Evolutionary conservation across 2,113 vertebrate species (phyloP).

Genomic region (Corvus hawaiiensis): DNA sequence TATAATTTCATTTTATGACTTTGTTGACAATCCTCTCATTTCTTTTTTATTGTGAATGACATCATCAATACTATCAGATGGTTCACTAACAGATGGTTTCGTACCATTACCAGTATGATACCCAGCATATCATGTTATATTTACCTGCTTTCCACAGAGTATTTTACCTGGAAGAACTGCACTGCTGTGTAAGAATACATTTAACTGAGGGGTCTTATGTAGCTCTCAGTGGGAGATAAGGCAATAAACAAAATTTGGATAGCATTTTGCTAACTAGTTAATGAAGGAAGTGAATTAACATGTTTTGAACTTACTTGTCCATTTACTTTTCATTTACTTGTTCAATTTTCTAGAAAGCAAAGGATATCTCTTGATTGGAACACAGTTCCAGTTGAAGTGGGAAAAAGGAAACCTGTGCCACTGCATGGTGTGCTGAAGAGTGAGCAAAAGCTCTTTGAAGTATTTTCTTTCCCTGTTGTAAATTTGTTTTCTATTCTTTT

Average conservation of each 20-base stretch:
- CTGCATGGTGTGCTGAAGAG: not conserved
- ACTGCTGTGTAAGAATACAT: not conserved
- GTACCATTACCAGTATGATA: not conserved
- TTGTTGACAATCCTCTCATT: not conserved
- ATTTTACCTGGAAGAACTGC: not conserved
- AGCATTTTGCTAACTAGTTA: not conserved
- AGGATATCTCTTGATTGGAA: not conserved
- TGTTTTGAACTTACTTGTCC: not conserved
- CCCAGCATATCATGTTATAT: not conserved
- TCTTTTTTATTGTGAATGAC: constrained; percentile 4
- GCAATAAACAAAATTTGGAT: not conserved
- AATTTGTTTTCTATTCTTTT: not conserved
- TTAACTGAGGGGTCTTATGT: not conserved
- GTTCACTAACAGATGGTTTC: not conserved
- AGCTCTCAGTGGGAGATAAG: not conserved
- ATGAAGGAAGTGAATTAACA: not conserved
- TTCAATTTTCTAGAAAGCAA: not conserved
- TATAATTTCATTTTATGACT: not conserved
- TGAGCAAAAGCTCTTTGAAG: not conserved
- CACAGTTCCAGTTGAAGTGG: not conserved
- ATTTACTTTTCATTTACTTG: not conserved
- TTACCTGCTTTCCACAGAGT: not conserved
- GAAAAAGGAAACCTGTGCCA: not conserved
- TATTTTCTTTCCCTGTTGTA: not conserved
- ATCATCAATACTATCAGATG: not conserved